phyloP scores from a whole-genome alignment of 30 jellyfish, hydroid and myxozoan species.

The Pelagia noctiluca region DNA sequence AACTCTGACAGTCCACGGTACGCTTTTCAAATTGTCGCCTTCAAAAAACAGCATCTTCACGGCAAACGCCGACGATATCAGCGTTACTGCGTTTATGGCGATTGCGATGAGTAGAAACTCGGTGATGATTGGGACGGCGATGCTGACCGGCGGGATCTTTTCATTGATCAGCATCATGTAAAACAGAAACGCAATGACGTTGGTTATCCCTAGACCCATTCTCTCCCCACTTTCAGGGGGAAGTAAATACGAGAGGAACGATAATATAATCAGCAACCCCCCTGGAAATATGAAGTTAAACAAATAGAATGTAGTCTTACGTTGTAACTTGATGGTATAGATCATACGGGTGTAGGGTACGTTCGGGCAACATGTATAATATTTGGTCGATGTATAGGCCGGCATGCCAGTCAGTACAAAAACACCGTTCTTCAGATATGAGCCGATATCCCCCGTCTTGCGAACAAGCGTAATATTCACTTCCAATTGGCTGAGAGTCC shows the following conservation, averaged over 20 bases:
- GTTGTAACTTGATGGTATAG: conserved; percentile 25
- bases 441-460: conserved; percentile 30
- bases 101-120: conserved; percentile 23
- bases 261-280: conserved; percentile 1
- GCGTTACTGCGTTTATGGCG: conserved; percentile 37
- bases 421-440: conserved; percentile 41
- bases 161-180: conserved; percentile 38
- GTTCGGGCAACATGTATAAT: conserved; percentile 64
- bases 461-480: conserved; percentile 23
- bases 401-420: conserved; percentile 60
- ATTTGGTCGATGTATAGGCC: conserved; percentile 4
- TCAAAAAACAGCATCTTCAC: conserved; percentile 12
- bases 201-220: conserved; percentile 26
- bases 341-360: conserved; percentile 32
- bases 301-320: conserved; percentile 58
- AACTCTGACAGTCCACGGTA: conserved; percentile 47
- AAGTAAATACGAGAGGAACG: conserved; percentile 31
- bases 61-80: conserved; percentile 45
- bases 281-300: conserved; percentile 51
- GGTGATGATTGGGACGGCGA: conserved; percentile 43
- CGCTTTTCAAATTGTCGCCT: neutral
- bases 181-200: conserved; percentile 48
- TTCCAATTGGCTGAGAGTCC: conserved; percentile 38
- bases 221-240: conserved; percentile 75
- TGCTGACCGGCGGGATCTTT: conserved; percentile 64